Evolutionary conservation across 2,113 vertebrate genomes (phyloP).

Genomic region (Neomonachus schauinslandi): DNA sequence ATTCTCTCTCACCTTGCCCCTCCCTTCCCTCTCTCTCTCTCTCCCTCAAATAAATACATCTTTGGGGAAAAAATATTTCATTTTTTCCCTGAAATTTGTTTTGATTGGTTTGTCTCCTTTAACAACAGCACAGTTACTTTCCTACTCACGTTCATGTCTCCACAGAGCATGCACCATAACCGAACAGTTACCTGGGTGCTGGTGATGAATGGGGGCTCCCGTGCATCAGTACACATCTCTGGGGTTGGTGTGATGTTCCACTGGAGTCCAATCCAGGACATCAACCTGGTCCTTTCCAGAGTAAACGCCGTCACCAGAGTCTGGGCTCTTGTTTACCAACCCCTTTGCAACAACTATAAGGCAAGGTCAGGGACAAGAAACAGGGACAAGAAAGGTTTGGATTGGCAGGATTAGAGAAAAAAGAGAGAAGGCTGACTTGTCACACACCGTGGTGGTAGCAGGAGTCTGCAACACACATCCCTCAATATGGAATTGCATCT

Average conservation of each 20-base stretch:
- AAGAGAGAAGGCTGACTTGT: fast-evolving
- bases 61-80: too few relatives aligned
- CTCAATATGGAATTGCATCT: fast-evolving
- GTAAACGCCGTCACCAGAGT: fast-evolving
- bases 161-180: fast-evolving
- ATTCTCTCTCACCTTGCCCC: too few relatives aligned
- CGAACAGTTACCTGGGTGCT: fast-evolving
- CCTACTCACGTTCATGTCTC: fast-evolving
- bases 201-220: fast-evolving
- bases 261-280: too few relatives aligned
- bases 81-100: neutral
- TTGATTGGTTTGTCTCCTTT: fast-evolving
- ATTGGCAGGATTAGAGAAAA: neutral
- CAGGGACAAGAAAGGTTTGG: neutral
- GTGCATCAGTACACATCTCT: fast-evolving
- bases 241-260: fast-evolving
- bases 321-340: neutral
- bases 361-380: neutral
- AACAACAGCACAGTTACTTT: neutral
- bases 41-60: too few relatives aligned
- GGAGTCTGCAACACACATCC: fast-evolving
- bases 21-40: too few relatives aligned
- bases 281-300: too few relatives aligned
- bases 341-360: neutral
- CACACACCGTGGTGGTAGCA: fast-evolving